phyloP scores from a whole-genome alignment of 1,140 invertebrate genomes.

The Leucophenga varia region DNA sequence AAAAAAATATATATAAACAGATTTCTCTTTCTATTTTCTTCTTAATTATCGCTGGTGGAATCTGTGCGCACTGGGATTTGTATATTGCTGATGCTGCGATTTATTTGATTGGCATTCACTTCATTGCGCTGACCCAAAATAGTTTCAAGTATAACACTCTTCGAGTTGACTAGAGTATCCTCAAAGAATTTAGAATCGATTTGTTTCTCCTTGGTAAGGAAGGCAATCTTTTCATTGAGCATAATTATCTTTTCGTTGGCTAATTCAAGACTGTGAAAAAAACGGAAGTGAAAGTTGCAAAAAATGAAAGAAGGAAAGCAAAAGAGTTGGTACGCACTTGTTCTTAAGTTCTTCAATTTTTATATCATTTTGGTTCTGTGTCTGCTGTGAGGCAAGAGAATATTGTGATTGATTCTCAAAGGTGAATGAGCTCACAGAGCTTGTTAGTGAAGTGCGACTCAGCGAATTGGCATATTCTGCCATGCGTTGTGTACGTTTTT shows the following conservation, averaged over 20 bases:
- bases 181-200: conserved; percentile 44
- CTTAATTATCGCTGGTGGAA: conserved; percentile 3
- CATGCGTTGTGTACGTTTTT: conserved; percentile 47
- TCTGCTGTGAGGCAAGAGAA: conserved; percentile 12
- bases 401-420: conserved; percentile 43
- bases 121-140: conserved; percentile 19
- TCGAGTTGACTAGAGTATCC: conserved; percentile 38
- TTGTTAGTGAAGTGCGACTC: conserved; percentile 29
- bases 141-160: conserved; percentile 41
- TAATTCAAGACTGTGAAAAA: conserved; percentile 33
- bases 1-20: too few relatives aligned
- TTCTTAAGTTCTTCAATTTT: conserved; percentile 37
- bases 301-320: background rate
- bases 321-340: conserved; percentile 30
- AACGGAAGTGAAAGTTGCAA: too few relatives aligned
- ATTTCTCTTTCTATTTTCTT: too few relatives aligned
- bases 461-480: conserved; percentile 38
- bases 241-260: conserved; percentile 46
- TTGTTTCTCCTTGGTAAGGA: conserved; percentile 35
- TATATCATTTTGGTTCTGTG: conserved; percentile 17
- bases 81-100: background rate
- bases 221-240: conserved; percentile 37
- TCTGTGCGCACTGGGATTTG: background rate
- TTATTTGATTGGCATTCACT: too few relatives aligned
- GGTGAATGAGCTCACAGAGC: conserved; percentile 39